Conservation (phyloP, 2,797 vertebrate species). For the Gambusia yucatana region DNA sequence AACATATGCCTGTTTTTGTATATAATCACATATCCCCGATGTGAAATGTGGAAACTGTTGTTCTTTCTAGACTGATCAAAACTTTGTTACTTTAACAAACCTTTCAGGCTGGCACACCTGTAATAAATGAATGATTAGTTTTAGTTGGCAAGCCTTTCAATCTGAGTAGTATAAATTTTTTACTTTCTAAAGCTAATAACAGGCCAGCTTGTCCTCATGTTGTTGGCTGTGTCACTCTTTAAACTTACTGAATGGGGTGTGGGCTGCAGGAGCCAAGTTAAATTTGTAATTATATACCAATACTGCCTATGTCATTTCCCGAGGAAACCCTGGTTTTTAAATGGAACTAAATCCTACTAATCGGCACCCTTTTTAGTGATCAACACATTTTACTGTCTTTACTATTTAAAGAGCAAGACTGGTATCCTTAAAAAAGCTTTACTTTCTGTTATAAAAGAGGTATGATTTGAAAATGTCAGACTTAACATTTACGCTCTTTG, state of each 20-base stretch:
- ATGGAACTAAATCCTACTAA: not conserved
- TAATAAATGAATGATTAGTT: not conserved
- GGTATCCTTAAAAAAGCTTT: not conserved
- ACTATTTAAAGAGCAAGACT: not conserved
- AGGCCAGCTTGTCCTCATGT: not conserved
- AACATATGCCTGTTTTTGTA: not conserved
- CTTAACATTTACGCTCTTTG: not conserved
- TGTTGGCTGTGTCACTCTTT: not conserved
- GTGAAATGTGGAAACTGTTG: not conserved
- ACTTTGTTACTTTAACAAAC: not conserved
- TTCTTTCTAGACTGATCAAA: not conserved
- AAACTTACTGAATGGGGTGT: constrained; percentile 3
- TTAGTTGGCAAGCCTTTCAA: not conserved
- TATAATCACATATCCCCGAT: not conserved
- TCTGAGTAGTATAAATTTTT: not conserved
- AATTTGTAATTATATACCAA: not conserved
- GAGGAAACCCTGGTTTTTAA: not conserved
- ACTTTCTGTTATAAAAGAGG: not conserved
- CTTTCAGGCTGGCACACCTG: not conserved
- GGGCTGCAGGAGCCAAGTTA: not conserved
- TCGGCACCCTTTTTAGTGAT: not conserved
- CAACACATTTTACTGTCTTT: not conserved
- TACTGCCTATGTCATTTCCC: not conserved
- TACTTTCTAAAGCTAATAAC: not conserved
- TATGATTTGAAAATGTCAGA: not conserved